Percentiles rank a stretch among this genome's conserved stretches.
phyloP scores from a whole-genome alignment of 2,113 vertebrate genomes.

The Pachycephala philippinensis region DNA sequence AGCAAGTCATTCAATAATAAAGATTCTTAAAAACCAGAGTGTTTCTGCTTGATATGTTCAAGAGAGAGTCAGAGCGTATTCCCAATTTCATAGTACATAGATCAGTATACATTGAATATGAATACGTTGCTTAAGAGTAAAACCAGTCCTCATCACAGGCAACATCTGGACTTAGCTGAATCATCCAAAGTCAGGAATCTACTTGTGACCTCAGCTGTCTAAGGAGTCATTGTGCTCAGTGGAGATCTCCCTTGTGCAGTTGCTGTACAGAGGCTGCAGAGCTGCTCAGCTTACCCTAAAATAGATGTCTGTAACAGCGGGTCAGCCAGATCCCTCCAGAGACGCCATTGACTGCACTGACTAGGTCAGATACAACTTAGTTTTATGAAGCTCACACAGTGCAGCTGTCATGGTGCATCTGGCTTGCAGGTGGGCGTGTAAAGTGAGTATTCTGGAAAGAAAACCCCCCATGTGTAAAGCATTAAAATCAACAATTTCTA shows the following conservation, averaged over 20 bases:
- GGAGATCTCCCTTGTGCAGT: not conserved
- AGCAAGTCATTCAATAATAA: not conserved
- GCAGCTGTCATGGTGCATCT: not conserved
- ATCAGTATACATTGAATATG: not conserved
- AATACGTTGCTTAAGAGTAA: not conserved
- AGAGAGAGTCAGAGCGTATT: not conserved
- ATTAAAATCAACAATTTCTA: not conserved
- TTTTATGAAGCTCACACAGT: not conserved
- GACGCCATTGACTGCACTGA: not conserved
- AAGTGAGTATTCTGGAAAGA: not conserved
- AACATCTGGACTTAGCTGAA: rapidly evolving
- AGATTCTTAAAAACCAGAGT: not conserved
- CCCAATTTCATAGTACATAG: not conserved
- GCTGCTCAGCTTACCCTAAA: not conserved
- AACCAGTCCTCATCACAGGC: not conserved
- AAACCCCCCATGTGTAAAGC: rapidly evolving
- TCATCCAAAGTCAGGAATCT: not conserved
- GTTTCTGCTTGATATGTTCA: not conserved
- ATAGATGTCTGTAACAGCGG: rapidly evolving
- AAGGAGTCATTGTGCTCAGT: not conserved
- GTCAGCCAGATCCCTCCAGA: not conserved
- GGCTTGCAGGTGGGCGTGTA: not conserved
- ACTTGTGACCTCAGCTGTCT: not conserved
- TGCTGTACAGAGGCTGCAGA: not conserved
- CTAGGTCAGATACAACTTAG: not conserved